Base-by-base conservation (phyloP, 2,113 vertebrate species). In the Tretioscincus oriximinensis region DNA sequence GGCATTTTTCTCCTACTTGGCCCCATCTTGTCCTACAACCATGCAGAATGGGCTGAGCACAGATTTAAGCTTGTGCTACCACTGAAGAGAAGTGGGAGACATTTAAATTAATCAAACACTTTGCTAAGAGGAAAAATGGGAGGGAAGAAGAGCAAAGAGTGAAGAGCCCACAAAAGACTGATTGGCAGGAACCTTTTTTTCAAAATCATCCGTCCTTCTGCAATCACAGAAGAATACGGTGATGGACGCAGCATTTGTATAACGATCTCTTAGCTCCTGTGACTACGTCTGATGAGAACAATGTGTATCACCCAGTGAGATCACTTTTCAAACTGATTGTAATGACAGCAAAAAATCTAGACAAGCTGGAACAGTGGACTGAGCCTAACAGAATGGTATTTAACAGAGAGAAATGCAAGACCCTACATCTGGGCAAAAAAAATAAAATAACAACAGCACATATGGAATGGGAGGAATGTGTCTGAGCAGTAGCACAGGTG, bases 271-370 rank as follows among this genome's bases (percentile, higher is more conserved):
- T 80, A n/a, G 3, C 51, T 87, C 4, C 54, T 83, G 72, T 72
- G 63, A 83, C 61, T 84, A 47, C 81, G 41, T 93, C 21, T 1
- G n/a, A 80, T 83, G 54, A 72, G 73, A 80, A 68, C 69, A 80
- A 14, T 85, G 76, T 29, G 28, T 79, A 54, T 14, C 66, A 41
- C 79, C 69, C 76, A 81, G 84, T 84, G 88, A 92, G 84, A 64
- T 71, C 73, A 88, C 90, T 89, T 69, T 87, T 45, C 73, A 3
- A 3, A 31, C 8, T 83, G 58, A 78, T 51, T 82, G 74, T 24
- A 71, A 28, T 82, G 61, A 77, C 67, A 87, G 63, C 22, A 81
- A 76, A 84, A 86, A 88, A 58, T n/a, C n/a, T n/a, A n/a, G n/a
- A n/a, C n/a, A n/a, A n/a, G n/a, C n/a, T n/a, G n/a, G n/a, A n/a